Base-by-base conservation (phyloP, 2,888 invertebrate genomes). In the Microctonus aethiopoides region DNA sequence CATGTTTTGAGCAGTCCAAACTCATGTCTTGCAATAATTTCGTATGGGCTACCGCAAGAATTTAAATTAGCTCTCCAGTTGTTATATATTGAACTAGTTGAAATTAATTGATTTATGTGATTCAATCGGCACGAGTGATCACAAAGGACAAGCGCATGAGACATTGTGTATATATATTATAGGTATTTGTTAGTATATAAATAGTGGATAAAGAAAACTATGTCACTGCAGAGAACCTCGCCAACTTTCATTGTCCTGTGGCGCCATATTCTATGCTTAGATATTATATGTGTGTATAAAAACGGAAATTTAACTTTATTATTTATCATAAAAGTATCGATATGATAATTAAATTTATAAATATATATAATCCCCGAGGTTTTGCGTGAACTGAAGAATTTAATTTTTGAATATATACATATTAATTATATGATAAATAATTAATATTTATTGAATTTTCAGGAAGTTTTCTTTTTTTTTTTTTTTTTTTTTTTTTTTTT, bases 81-180 rank as follows among this genome's bases (percentile, higher is more conserved):
- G 4, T n/a, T 46, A 76, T 79, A 79, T 81, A 83, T 84, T 82
- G 80, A 82, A 81, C 81, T 79, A 83, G 81, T 81, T 80, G 82
- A 86, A 86, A 85, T 84, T 86, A 86, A 86, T 85, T 86, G 85
- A 86, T 86, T 85, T 85, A 84, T 84, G 82, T 80, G 78, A 78
- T 78, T 74, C 72, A 78, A 80, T 79, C 76, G 75, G 73, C 72
- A 70, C 70, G 67, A 59, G 52, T 69, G 41, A 67, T 72, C 68
- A 71, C 70, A 68, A 71, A 74, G 71, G 60, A 72, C 34, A 57
- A 41, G 54, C 60, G 59, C 46, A 57, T 59, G 34, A 41, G 41
- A 56, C 60, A 22, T 65, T 41, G 39, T 41, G 39, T 60, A 32
- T 39, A 39, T 26, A 29, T 24, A 32, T 41, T 16, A 22, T 51